phyloP scores from a whole-genome alignment of 1,140 invertebrate genomes.

The Nephila pilipes region DNA sequence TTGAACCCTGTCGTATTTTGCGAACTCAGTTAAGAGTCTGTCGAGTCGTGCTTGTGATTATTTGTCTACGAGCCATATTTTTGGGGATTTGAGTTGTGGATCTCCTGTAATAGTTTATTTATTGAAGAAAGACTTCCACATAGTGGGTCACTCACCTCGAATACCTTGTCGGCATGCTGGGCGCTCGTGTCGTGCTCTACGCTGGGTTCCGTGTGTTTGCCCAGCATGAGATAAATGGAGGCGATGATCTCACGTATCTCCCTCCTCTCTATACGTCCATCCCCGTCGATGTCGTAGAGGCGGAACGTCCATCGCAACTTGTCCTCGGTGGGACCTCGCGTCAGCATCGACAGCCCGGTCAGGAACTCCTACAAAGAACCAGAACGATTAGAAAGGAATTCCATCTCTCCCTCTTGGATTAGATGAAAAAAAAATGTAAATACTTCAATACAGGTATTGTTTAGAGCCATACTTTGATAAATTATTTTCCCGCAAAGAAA shows the following conservation, averaged over 20 bases:
- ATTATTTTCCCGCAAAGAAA: too few relatives aligned
- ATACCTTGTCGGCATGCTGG: constrained; percentile 94
- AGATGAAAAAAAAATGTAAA: too few relatives aligned
- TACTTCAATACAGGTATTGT: too few relatives aligned
- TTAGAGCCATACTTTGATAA: too few relatives aligned
- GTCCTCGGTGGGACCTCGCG: constrained; percentile 84
- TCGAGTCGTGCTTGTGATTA: too few relatives aligned
- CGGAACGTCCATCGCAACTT: constrained; percentile 80
- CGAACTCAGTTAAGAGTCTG: too few relatives aligned
- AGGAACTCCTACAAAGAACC: constrained; percentile 76
- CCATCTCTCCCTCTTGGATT: too few relatives aligned
- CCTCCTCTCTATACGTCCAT: constrained; percentile 83
- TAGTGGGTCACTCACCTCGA: constrained; percentile 86
- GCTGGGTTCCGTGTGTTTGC: constrained; percentile 88
- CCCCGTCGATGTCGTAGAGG: constrained; percentile 80
- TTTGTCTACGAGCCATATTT: too few relatives aligned
- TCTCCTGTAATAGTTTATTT: too few relatives aligned
- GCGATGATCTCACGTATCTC: constrained; percentile 94
- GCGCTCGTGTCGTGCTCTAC: constrained; percentile 88
- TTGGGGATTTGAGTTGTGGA: too few relatives aligned
- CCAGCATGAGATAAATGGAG: constrained; percentile 95
- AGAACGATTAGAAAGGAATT: not conserved
- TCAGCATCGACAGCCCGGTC: constrained; percentile 75
- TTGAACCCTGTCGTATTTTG: too few relatives aligned
- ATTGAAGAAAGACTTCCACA: too few relatives aligned